Percentiles rank a stretch among this genome's conserved stretches.
These are phyloP conservation scores for Ethmia dodecea DNA, from an alignment of 2,888 invertebrate genomes.

Conservation along the genomic window DNA sequence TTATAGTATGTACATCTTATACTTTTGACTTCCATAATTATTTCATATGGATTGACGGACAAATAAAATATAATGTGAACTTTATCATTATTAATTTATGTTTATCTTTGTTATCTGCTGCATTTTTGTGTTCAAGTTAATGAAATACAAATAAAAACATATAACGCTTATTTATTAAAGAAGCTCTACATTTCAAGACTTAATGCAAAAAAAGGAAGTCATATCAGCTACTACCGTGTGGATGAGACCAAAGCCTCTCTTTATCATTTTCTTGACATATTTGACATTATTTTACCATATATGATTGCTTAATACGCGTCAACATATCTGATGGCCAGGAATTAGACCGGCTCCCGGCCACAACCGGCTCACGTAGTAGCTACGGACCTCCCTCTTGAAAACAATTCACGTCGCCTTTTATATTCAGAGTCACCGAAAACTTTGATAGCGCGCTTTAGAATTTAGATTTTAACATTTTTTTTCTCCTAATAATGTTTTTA, in stretches of 20 bases:
- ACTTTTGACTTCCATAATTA: too few relatives aligned
- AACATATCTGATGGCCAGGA: slow-evolving; percentile 64
- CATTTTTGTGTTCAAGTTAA: too few relatives aligned
- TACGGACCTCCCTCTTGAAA: slow-evolving; percentile 54
- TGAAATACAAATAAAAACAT: too few relatives aligned
- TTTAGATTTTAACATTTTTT: slow-evolving; percentile 23
- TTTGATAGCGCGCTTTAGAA: slow-evolving; percentile 53
- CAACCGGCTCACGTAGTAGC: slow-evolving; percentile 67
- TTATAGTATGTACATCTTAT: too few relatives aligned
- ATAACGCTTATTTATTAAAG: too few relatives aligned
- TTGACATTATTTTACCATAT: slow-evolving; percentile 64
- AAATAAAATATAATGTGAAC: too few relatives aligned
- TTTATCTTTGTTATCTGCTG: too few relatives aligned
- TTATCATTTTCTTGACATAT: slow-evolving; percentile 68
- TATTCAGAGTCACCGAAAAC: slow-evolving; percentile 29
- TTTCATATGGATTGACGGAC: too few relatives aligned
- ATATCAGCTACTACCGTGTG: slow-evolving; percentile 68
- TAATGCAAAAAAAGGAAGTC: slow-evolving; percentile 59
- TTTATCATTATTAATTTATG: too few relatives aligned
- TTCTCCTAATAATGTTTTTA: not conserved
- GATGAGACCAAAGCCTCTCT: slow-evolving; percentile 66
- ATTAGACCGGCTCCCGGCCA: slow-evolving; percentile 65
- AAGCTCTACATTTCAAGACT: too few relatives aligned
- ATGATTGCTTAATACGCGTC: slow-evolving; percentile 61
- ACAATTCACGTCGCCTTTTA: slow-evolving; percentile 11